Percentiles rank a stretch among this genome's conserved stretches.
These are phyloP conservation scores for Podargus strigoides DNA, from an alignment of 2,797 vertebrate species.

Conservation along the genomic window DNA sequence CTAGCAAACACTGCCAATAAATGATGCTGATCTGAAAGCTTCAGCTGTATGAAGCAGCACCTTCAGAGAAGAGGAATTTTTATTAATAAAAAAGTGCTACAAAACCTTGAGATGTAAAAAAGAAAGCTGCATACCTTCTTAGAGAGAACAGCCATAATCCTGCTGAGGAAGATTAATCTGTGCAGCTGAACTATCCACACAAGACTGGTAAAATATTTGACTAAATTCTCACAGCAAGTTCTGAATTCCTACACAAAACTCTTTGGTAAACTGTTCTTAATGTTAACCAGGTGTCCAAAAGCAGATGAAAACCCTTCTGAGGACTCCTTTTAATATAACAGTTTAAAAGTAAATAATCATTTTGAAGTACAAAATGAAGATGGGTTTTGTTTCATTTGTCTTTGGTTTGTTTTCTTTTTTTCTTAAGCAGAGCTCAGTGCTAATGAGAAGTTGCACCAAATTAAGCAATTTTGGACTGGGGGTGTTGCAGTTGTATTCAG, in stretches of 20 bases:
- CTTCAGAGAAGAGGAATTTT: not conserved
- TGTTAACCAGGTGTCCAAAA: constrained; percentile 39
- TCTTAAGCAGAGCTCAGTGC: not conserved
- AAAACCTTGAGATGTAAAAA: not conserved
- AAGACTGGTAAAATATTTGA: constrained; percentile 38
- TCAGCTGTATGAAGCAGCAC: not conserved
- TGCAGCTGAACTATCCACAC: not conserved
- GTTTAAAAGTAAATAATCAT: constrained; percentile 23
- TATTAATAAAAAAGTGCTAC: not conserved
- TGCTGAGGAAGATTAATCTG: not conserved
- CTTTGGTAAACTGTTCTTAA: constrained; percentile 27
- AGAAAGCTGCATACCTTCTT: not conserved
- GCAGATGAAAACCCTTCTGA: constrained; percentile 1
- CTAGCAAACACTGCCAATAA: not conserved
- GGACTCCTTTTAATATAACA: not conserved
- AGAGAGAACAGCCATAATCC: not conserved
- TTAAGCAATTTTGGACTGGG: not conserved
- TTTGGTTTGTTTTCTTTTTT: no score
- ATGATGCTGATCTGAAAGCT: not conserved
- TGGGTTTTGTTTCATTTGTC: not conserved
- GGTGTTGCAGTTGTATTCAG: not conserved
- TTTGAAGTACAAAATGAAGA: not conserved
- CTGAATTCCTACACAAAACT: not conserved
- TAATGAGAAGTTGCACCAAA: not conserved
- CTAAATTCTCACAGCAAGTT: constrained; percentile 27